Percentiles rank a stretch among this genome's conserved stretches.
Evolutionary conservation across 2,113 vertebrate species (phyloP).

Genomic region (Pithys albifrons): DNA sequence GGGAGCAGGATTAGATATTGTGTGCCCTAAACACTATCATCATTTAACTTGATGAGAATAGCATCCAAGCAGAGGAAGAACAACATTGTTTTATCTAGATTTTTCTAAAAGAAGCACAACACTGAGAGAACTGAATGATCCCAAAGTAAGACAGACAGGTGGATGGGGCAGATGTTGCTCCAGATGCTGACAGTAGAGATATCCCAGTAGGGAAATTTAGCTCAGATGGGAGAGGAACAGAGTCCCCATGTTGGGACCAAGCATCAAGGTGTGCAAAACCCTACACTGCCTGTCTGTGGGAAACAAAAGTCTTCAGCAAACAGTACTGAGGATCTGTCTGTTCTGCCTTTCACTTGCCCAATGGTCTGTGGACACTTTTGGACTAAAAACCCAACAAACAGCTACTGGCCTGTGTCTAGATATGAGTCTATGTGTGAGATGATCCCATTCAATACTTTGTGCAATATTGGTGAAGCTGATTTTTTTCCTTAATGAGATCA

Average conservation of each 20-base stretch:
- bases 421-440: background rate
- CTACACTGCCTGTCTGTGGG: background rate
- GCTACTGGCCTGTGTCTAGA: background rate
- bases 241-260: rapidly evolving
- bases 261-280: background rate
- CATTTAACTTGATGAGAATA: rapidly evolving
- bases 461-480: background rate
- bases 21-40: background rate
- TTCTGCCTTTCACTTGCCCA: background rate
- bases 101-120: background rate
- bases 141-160: background rate
- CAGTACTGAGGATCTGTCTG: background rate
- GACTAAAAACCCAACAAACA: background rate
- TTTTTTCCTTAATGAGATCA: background rate
- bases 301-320: background rate
- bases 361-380: background rate
- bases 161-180: background rate
- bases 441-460: background rate
- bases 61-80: background rate
- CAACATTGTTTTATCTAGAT: background rate
- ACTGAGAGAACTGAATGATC: background rate
- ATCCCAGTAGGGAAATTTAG: background rate
- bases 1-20: background rate
- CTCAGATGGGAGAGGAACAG: rapidly evolving
- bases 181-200: background rate